phyloP scores from a whole-genome alignment of 2,888 invertebrate species.

The Zelleria hepariella region DNA sequence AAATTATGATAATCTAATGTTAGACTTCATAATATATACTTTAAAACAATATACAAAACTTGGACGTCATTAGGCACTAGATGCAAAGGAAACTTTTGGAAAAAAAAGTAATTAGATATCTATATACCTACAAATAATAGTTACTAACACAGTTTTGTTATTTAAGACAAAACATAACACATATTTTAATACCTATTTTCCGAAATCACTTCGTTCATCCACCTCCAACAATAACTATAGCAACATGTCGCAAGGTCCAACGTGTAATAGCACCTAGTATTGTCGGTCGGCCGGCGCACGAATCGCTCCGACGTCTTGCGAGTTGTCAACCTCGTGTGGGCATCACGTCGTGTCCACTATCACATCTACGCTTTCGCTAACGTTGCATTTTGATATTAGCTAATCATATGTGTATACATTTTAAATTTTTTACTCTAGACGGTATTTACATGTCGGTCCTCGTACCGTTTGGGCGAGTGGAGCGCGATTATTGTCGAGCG shows the following conservation, averaged over 20 bases:
- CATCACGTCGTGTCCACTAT: constrained; percentile 51
- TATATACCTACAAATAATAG: constrained; percentile 51
- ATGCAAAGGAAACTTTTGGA: constrained; percentile 44
- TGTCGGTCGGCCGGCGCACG: constrained; percentile 61
- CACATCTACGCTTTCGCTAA: constrained; percentile 68
- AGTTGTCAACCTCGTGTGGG: constrained; percentile 49
- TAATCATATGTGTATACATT: constrained; percentile 64
- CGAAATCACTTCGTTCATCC: constrained; percentile 53
- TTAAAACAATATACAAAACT: constrained; percentile 55
- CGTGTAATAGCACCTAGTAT: constrained; percentile 68
- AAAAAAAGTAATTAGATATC: constrained; percentile 55
- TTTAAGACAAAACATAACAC: constrained; percentile 60
- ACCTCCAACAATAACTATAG: constrained; percentile 55
- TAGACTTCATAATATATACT: constrained; percentile 43
- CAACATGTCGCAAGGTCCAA: constrained; percentile 63
- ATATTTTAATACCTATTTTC: constrained; percentile 56
- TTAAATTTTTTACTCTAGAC: constrained; percentile 49
- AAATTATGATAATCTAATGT: constrained; percentile 60
- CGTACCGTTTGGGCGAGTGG: constrained; percentile 30
- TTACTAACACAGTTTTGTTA: constrained; percentile 40
- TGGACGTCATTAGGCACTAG: constrained; percentile 65
- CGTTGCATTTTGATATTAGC: constrained; percentile 60
- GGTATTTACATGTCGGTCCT: constrained; percentile 57
- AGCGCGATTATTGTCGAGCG: constrained; percentile 64
- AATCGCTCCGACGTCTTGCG: constrained; percentile 42